These are phyloP conservation scores for Macroramphosus scolopax DNA, from an alignment of 2,797 vertebrate species.

Conservation along the genomic window DNA sequence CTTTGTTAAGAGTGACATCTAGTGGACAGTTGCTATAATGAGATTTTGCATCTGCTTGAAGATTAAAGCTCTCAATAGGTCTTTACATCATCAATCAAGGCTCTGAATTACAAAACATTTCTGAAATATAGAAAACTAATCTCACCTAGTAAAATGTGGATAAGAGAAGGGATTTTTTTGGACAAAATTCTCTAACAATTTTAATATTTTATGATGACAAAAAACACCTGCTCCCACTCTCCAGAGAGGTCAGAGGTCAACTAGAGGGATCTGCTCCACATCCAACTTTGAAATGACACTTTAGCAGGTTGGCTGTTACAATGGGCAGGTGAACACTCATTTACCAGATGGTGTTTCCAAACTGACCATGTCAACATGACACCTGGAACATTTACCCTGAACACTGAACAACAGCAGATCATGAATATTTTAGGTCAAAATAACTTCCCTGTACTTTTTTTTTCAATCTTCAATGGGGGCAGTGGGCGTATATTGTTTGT, in stretches of 20 bases:
- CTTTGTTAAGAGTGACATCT: slow-evolving; percentile 71
- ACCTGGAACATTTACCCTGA: slow-evolving; percentile 7
- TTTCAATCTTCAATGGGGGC: neutral
- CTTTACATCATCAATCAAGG: too few species aligned
- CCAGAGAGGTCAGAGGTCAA: slow-evolving; percentile 24
- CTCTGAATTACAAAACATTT: too few species aligned
- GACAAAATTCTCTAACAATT: too few species aligned
- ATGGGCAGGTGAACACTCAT: neutral
- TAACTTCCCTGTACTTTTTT: neutral
- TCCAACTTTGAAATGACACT: neutral
- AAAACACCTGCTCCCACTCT: neutral
- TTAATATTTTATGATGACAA: neutral
- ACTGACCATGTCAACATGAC: neutral
- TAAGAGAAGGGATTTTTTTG: too few species aligned
- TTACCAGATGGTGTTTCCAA: slow-evolving; percentile 9
- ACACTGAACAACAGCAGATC: neutral
- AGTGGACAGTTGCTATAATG: slow-evolving; percentile 45
- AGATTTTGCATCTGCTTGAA: neutral
- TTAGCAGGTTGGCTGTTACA: neutral
- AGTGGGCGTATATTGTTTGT: neutral
- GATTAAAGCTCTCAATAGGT: too few species aligned
- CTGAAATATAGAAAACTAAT: too few species aligned
- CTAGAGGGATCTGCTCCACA: neutral
- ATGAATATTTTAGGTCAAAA: slow-evolving; percentile 11
- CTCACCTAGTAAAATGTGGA: too few species aligned